A percentile compares a stretch with the other conserved stretches of the same genome.
Evolutionary conservation across 2,888 invertebrate genomes (phyloP).

Genomic region (Pyrochroa serraticornis): DNA sequence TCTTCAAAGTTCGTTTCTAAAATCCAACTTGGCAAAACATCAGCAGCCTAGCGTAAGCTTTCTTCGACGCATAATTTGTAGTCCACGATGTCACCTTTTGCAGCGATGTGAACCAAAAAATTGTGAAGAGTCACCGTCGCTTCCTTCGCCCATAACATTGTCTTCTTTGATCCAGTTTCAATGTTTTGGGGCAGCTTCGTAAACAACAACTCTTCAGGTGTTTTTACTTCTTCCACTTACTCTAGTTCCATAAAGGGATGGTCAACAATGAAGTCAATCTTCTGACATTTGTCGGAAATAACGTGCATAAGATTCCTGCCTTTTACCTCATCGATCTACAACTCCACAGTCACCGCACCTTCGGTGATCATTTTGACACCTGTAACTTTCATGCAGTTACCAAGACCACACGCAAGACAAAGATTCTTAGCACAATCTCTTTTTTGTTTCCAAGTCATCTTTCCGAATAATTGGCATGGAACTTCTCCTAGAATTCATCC

Average conservation of each 20-base stretch:
- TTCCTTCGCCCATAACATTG: not conserved
- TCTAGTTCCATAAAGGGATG: constrained; percentile 11
- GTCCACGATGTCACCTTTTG: not conserved
- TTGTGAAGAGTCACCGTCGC: constrained; percentile 8
- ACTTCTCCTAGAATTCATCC: too few species aligned
- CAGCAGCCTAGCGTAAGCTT: not conserved
- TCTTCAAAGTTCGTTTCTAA: constrained; percentile 9
- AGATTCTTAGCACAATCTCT: constrained; percentile 2
- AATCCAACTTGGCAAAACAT: not conserved
- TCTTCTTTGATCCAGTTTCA: not conserved
- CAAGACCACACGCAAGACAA: not conserved
- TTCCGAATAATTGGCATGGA: too few species aligned
- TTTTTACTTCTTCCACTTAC: constrained; percentile 6
- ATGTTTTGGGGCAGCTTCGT: not conserved
- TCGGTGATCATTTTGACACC: constrained; percentile 3
- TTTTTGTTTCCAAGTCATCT: too few species aligned
- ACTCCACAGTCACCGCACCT: not conserved
- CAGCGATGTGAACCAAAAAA: constrained; percentile 7
- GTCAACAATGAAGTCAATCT: constrained; percentile 10
- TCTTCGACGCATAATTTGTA: constrained; percentile 7
- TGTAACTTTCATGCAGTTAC: not conserved
- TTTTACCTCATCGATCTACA: constrained; percentile 11
- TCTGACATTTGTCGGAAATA: constrained; percentile 5
- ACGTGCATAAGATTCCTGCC: constrained; percentile 5
- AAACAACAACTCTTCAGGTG: not conserved